Evolutionary conservation across 2,797 vertebrate species (phyloP).

Genomic region (Enteromius trimaculatus): DNA sequence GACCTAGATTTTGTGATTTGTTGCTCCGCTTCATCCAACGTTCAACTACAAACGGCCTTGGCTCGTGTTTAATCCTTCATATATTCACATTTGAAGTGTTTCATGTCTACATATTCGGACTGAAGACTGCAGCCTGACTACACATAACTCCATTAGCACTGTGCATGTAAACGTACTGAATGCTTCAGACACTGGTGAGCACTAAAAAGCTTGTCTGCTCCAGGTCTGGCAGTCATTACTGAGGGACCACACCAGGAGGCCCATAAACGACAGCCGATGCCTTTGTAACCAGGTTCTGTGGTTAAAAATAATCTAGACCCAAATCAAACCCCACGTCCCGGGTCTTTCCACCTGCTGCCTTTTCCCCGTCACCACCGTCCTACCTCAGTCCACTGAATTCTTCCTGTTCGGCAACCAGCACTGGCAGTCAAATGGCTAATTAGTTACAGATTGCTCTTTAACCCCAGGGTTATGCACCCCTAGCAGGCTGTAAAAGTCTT

Average conservation of each 20-base stretch:
- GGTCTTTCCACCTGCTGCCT: slow-evolving; percentile 59
- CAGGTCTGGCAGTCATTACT: slow-evolving; percentile 60
- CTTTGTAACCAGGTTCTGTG: slow-evolving; percentile 51
- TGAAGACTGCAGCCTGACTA: not conserved
- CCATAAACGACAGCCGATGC: slow-evolving; percentile 53
- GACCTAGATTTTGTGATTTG: not conserved
- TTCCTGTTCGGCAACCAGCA: slow-evolving; percentile 72
- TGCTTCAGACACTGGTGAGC: slow-evolving; percentile 29
- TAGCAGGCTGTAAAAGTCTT: slow-evolving; percentile 75
- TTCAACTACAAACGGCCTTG: not conserved
- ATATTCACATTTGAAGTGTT: not conserved
- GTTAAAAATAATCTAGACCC: slow-evolving; percentile 39
- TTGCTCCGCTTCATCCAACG: not conserved
- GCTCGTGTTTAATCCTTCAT: not conserved
- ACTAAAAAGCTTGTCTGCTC: slow-evolving; percentile 34
- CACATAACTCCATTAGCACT: slow-evolving; percentile 13
- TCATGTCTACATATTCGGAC: not conserved
- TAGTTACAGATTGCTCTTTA: slow-evolving; percentile 84
- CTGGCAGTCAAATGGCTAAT: slow-evolving; percentile 79
- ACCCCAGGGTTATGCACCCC: slow-evolving; percentile 73
- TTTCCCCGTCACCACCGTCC: slow-evolving; percentile 29
- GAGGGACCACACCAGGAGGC: slow-evolving; percentile 54
- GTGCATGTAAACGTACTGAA: slow-evolving; percentile 10
- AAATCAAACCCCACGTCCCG: slow-evolving; percentile 7
- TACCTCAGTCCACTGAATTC: slow-evolving; percentile 66